phyloP scores from a whole-genome alignment of 2,113 vertebrate genomes.

The Leuciscus idus region DNA sequence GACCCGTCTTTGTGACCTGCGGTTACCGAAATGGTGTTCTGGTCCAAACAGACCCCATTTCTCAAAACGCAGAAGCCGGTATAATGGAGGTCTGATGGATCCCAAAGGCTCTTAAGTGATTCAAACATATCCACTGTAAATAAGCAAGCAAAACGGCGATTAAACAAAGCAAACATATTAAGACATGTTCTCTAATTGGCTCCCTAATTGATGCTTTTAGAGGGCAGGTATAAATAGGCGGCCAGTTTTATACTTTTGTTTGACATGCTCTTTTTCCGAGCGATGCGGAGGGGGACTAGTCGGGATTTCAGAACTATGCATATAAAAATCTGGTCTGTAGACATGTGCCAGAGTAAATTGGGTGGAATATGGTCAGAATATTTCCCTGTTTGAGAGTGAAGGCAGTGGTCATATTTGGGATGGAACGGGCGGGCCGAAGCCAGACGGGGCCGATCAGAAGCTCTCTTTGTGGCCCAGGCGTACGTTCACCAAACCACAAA shows the following conservation, averaged over 20 bases:
- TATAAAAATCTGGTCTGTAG: constrained; percentile 73
- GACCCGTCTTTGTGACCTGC: constrained; percentile 59
- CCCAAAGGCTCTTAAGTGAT: constrained; percentile 36
- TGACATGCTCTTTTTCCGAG: constrained; percentile 64
- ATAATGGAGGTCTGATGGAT: constrained; percentile 41
- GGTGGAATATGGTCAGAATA: constrained; percentile 74
- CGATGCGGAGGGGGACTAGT: constrained; percentile 40
- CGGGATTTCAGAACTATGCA: constrained; percentile 61
- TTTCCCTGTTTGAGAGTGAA: constrained; percentile 71
- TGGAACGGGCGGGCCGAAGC: constrained; percentile 80
- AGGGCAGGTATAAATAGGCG: constrained; percentile 62
- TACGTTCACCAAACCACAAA: constrained; percentile 89
- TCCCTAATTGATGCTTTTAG: constrained; percentile 59
- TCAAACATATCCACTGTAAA: constrained; percentile 31
- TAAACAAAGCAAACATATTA: constrained; percentile 51
- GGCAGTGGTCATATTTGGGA: constrained; percentile 75
- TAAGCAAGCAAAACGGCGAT: constrained; percentile 25
- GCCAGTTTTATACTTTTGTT: constrained; percentile 68
- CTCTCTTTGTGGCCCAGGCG: constrained; percentile 88
- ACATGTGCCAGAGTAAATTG: constrained; percentile 76
- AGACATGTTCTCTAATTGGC: constrained; percentile 39
- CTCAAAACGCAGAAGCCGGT: constrained; percentile 52
- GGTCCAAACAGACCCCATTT: constrained; percentile 39
- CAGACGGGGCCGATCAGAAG: constrained; percentile 81
- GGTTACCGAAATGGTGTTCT: constrained; percentile 56